Evolutionary conservation across 2,888 invertebrate species (phyloP).

Genomic region (Cantharis lateralis): DNA sequence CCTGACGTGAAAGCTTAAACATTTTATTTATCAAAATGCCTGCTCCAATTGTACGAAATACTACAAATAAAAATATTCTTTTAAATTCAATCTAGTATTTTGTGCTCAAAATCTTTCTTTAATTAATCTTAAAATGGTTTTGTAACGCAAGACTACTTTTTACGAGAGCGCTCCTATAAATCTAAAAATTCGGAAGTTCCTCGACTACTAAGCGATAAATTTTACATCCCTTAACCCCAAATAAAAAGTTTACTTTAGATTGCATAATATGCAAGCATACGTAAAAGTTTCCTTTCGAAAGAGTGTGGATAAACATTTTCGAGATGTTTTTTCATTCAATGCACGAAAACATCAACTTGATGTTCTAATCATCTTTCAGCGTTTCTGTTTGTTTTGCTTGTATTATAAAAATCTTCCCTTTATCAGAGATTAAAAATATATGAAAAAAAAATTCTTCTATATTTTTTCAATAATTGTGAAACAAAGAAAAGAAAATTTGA

Average conservation of each 20-base stretch:
- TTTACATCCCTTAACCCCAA: neutral
- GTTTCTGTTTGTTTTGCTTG: neutral
- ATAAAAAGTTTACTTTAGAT: neutral
- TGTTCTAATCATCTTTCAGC: neutral
- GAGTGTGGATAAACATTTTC: neutral
- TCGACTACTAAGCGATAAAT: neutral
- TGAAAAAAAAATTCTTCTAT: no score
- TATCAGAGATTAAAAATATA: neutral
- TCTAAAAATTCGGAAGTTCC: neutral
- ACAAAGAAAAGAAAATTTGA: no score
- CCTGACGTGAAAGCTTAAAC: neutral
- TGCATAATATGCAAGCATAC: neutral
- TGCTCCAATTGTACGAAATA: neutral
- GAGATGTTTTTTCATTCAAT: neutral
- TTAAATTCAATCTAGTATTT: neutral
- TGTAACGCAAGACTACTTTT: neutral
- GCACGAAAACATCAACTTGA: neutral
- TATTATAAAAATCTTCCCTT: neutral
- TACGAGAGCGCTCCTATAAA: neutral
- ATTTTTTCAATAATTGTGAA: no score
- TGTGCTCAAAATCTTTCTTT: neutral
- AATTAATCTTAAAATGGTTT: neutral
- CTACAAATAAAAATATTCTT: neutral
- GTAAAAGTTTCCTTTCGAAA: neutral
- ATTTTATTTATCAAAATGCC: neutral